A percentile compares a stretch with the other conserved stretches of the same genome.
These are phyloP conservation scores for Monopterus albus DNA, from an alignment of 2,113 vertebrate species.

Conservation along the genomic window DNA sequence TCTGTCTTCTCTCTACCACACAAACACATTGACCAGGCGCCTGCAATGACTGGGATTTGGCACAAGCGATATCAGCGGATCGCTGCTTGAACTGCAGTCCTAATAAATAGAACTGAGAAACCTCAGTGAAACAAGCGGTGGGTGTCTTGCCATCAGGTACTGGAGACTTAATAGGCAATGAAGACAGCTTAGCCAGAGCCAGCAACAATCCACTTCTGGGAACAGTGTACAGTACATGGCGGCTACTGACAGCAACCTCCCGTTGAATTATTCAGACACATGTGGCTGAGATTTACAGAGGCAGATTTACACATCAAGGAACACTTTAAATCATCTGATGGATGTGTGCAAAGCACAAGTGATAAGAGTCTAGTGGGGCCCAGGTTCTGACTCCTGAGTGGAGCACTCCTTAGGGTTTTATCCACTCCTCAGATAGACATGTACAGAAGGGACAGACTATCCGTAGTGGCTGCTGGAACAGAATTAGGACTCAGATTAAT, in stretches of 20 bases:
- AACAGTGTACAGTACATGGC: conserved; percentile 8
- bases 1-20: no score
- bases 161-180: conserved; percentile 51
- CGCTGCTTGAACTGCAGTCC: conserved; percentile 5
- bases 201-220: conserved; percentile 39
- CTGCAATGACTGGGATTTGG: conserved; percentile 35
- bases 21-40: no score
- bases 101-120: background rate
- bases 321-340: conserved; percentile 39
- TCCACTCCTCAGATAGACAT: conserved; percentile 34
- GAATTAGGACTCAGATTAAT: conserved; percentile 45
- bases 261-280: conserved; percentile 63
- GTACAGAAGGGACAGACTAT: conserved; percentile 13
- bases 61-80: conserved; percentile 31
- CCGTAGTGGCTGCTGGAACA: conserved; percentile 32
- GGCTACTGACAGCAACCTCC: conserved; percentile 39
- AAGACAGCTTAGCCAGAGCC: conserved; percentile 37
- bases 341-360: conserved; percentile 34
- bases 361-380: background rate
- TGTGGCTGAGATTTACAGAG: conserved; percentile 33
- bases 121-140: background rate
- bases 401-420: conserved; percentile 24
- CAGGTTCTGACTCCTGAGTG: background rate
- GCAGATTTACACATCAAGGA: conserved; percentile 63
- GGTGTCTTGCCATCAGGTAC: conserved; percentile 19